These are phyloP conservation scores for Trogon surrucura DNA, from an alignment of 2,113 vertebrate genomes.

Conservation along the genomic window DNA sequence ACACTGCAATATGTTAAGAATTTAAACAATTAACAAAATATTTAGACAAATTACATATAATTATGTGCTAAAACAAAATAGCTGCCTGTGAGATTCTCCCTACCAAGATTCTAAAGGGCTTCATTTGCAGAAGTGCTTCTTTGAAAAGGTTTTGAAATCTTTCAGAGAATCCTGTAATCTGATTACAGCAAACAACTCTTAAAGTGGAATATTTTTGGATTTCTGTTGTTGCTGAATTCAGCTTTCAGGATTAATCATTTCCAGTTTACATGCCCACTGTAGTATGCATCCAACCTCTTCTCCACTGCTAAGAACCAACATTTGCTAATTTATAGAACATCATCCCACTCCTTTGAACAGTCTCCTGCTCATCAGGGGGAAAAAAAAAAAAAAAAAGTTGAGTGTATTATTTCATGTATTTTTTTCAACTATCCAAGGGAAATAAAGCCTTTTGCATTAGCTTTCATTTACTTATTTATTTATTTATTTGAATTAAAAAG, in stretches of 20 bases:
- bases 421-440: not conserved
- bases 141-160: conserved; percentile 31
- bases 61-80: conserved; percentile 37
- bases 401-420: not conserved
- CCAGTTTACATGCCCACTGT: not conserved
- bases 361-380: not conserved
- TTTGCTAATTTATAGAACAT: not conserved
- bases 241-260: not conserved
- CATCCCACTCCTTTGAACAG: not conserved
- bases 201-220: not conserved
- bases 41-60: conserved; percentile 51
- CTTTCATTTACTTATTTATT: no score
- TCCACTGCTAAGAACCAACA: not conserved
- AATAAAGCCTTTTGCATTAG: not conserved
- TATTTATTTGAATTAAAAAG: not conserved
- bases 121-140: not conserved
- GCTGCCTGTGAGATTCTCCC: not conserved
- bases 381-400: not conserved
- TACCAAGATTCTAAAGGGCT: not conserved
- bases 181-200: not conserved
- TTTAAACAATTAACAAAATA: conserved; percentile 43
- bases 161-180: not conserved
- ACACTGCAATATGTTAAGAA: not conserved
- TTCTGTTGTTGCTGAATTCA: not conserved
- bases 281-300: not conserved